These are phyloP conservation scores for Anarrhichthys ocellatus DNA, from an alignment of 2,113 vertebrate genomes.

Conservation along the genomic window DNA sequence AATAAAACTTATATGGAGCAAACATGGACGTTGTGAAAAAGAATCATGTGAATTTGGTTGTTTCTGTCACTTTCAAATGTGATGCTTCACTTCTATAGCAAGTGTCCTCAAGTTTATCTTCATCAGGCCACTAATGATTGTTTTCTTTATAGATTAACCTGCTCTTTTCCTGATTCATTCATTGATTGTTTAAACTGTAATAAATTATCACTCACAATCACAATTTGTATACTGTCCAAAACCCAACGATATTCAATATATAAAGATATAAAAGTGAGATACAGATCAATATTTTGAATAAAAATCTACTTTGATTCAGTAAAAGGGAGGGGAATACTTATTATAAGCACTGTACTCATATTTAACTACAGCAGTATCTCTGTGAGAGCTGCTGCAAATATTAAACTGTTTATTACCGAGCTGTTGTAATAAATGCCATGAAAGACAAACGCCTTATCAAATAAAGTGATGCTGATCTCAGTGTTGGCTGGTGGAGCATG, in stretches of 20 bases:
- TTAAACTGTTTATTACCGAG: conserved; percentile 1
- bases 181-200: background rate
- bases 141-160: background rate
- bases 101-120: background rate
- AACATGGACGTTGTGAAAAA: background rate
- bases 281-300: background rate
- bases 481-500: no score
- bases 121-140: background rate
- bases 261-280: background rate
- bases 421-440: background rate
- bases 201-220: background rate
- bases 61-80: background rate
- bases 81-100: background rate
- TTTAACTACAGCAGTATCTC: background rate
- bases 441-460: background rate
- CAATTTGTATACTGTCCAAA: background rate
- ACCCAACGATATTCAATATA: background rate
- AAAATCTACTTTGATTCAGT: background rate
- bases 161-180: background rate
- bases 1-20: background rate
- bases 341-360: background rate
- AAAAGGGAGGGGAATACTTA: background rate
- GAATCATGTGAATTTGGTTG: no score
- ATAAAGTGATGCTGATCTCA: background rate
- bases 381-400: no score